Conservation (phyloP, 2,113 vertebrate species). For the Myotis davidii region DNA sequence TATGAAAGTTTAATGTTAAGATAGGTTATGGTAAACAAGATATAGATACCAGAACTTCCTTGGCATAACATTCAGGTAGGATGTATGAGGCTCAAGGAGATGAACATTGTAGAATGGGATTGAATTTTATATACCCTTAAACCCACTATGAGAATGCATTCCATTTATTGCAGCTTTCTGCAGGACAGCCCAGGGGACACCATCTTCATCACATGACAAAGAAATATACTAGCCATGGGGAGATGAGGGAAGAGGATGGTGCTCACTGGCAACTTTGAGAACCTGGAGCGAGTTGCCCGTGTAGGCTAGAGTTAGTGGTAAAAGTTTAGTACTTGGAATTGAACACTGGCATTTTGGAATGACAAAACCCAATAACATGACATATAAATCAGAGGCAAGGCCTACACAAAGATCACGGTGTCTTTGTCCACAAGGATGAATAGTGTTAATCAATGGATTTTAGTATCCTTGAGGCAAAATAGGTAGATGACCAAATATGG, state of each 20-base stretch:
- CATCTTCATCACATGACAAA: neutral
- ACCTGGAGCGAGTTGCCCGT: neutral
- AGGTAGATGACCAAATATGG: neutral
- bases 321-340: neutral
- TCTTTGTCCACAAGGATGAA: neutral
- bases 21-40: neutral
- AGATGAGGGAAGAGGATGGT: neutral
- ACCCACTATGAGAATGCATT: neutral
- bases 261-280: neutral
- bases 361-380: neutral
- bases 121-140: neutral
- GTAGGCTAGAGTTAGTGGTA: neutral
- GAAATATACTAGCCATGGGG: neutral
- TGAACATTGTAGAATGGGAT: neutral
- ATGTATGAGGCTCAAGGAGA: neutral
- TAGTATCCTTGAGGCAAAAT: neutral
- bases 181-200: rapidly evolving
- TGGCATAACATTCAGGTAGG: neutral
- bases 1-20: neutral
- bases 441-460: neutral
- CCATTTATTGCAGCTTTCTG: neutral
- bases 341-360: neutral
- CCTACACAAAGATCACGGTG: neutral
- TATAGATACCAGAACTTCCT: neutral
- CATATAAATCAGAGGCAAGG: neutral